These are phyloP conservation scores for Mormyrus hasselquistii DNA, from an alignment of 2,797 vertebrate species.

Conservation along the genomic window DNA sequence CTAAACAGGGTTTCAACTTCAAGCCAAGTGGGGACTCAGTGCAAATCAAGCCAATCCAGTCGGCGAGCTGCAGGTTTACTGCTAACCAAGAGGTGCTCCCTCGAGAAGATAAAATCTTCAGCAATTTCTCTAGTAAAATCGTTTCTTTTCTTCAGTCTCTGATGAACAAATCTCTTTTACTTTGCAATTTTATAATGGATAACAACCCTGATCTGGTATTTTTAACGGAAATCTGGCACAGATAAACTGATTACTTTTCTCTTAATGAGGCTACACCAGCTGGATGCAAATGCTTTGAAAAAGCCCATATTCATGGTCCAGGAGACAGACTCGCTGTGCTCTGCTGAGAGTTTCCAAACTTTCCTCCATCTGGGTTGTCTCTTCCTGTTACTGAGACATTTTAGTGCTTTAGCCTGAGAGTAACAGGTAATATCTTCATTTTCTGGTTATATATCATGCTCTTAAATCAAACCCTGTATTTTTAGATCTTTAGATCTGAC, in stretches of 20 bases:
- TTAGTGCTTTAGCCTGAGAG: not conserved
- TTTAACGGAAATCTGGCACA: slow-evolving; percentile 8
- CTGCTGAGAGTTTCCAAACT: not conserved
- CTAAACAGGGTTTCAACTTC: slow-evolving; percentile 4
- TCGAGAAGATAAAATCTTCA: not conserved
- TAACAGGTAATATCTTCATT: not conserved
- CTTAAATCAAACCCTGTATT: not conserved
- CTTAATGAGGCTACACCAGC: slow-evolving; percentile 8
- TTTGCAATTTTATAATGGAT: slow-evolving; percentile 8
- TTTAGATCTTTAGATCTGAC: not conserved
- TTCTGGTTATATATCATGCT: not conserved
- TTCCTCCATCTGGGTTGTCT: slow-evolving; percentile 2
- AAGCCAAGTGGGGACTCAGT: not conserved
- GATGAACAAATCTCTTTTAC: slow-evolving; percentile 3
- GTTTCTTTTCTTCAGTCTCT: not conserved
- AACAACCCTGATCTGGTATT: slow-evolving; percentile 6
- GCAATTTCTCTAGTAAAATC: not conserved
- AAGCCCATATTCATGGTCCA: not conserved
- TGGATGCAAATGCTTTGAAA: not conserved
- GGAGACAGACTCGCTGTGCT: not conserved
- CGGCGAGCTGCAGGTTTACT: not conserved
- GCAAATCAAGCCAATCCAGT: not conserved
- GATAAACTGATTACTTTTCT: slow-evolving; percentile 5
- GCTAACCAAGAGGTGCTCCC: not conserved
- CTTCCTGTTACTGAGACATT: not conserved